These are phyloP conservation scores for Patella ulyssiponensis DNA, from an alignment of 2,888 invertebrate genomes.

Conservation along the genomic window DNA sequence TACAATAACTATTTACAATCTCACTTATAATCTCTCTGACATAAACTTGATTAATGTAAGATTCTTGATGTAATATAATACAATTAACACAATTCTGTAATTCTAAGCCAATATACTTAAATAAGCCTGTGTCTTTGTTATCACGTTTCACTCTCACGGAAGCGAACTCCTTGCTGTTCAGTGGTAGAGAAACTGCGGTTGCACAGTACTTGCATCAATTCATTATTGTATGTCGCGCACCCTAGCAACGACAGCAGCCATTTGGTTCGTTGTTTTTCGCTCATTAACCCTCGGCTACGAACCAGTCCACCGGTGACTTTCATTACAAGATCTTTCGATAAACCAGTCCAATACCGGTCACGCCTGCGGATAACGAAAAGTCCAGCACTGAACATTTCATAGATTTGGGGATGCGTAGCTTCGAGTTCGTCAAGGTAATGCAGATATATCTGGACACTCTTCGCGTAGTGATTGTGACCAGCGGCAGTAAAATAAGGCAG, in stretches of 20 bases:
- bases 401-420: no score
- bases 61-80: no score
- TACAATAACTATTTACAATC: no score
- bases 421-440: constrained; percentile 27
- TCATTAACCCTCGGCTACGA: constrained; percentile 19
- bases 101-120: no score
- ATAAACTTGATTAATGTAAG: no score
- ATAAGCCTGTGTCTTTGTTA: constrained; percentile 24
- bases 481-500: constrained; percentile 34
- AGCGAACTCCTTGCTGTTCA: constrained; percentile 20
- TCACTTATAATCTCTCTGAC: no score
- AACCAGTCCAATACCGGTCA: constrained; percentile 49
- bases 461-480: constrained; percentile 44
- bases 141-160: constrained; percentile 19
- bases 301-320: neutral
- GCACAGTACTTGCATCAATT: no score
- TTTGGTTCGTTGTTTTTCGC: neutral
- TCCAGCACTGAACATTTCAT: constrained; percentile 12
- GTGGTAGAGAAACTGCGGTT: constrained; percentile 29
- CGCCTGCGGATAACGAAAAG: constrained; percentile 33
- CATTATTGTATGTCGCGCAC: constrained; percentile 18
- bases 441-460: constrained; percentile 36
- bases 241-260: neutral
- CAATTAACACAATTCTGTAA: no score
- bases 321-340: constrained; percentile 48